Conservation (phyloP, 2,113 vertebrate genomes). For the Menidia beryllina region DNA sequence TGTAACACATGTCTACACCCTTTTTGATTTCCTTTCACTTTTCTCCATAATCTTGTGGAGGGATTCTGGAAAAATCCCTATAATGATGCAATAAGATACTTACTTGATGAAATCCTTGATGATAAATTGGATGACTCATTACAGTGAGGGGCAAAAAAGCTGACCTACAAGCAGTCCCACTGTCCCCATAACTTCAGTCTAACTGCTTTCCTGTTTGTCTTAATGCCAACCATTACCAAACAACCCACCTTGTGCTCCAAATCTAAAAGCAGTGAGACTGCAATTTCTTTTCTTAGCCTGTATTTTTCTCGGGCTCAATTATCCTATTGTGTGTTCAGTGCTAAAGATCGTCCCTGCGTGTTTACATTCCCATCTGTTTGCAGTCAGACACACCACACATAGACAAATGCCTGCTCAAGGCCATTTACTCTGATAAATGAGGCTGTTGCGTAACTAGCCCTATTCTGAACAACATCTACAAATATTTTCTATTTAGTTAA, state of each 20-base stretch:
- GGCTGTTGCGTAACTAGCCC: conserved; percentile 50
- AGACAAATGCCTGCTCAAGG: conserved; percentile 50
- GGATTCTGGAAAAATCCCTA: no score
- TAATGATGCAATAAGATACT: neutral
- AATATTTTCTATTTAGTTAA: neutral
- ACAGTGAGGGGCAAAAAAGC: conserved; percentile 21
- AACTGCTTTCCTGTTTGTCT: neutral
- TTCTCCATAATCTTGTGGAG: no score
- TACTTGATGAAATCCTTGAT: neutral
- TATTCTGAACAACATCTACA: conserved; percentile 4
- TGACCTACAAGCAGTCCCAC: neutral
- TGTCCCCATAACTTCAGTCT: no score
- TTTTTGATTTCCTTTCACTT: no score
- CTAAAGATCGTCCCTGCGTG: conserved; percentile 42
- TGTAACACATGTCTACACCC: conserved; percentile 6
- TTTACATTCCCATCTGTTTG: conserved; percentile 70
- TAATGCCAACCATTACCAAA: conserved; percentile 23
- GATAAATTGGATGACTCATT: neutral
- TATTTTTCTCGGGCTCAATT: conserved; percentile 45
- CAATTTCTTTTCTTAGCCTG: conserved; percentile 18
- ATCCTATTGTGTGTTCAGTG: conserved; percentile 52
- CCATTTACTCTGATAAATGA: conserved; percentile 39
- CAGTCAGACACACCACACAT: conserved; percentile 61
- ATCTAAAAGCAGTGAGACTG: conserved; percentile 24
- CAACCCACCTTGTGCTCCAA: conserved; percentile 14